Percentiles rank a stretch among this genome's conserved stretches.
phyloP scores from a whole-genome alignment of 2,888 invertebrate genomes.

The Spodoptera exigua region DNA sequence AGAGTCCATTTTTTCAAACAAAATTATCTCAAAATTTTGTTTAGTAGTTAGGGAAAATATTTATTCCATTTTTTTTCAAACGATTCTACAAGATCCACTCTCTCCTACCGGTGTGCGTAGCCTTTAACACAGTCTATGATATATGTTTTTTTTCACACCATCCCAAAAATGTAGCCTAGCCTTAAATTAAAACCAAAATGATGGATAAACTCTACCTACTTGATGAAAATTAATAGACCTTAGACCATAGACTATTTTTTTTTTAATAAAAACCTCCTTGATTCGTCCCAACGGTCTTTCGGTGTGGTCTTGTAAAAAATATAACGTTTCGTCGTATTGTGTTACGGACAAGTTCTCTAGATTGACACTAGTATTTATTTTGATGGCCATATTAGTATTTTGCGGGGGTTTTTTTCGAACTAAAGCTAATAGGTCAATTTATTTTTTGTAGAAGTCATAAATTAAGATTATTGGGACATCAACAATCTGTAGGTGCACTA shows the following conservation, averaged over 20 bases:
- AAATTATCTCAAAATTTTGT: too few relatives aligned
- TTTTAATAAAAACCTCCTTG: conserved; percentile 18
- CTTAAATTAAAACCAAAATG: conserved; percentile 50
- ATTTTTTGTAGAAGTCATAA: too few relatives aligned
- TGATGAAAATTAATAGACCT: conserved; percentile 55
- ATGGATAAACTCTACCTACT: conserved; percentile 33
- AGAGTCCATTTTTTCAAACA: too few relatives aligned
- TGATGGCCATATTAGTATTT: conserved; percentile 33
- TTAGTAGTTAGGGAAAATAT: too few relatives aligned
- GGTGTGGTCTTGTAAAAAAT: conserved; percentile 38
- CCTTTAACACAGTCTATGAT: conserved; percentile 70
- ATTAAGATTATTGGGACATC: too few relatives aligned
- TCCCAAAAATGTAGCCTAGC: conserved; percentile 23
- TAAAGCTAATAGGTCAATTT: conserved; percentile 6
- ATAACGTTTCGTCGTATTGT: conserved; percentile 21
- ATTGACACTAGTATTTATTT: conserved; percentile 37
- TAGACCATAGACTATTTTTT: conserved; percentile 14
- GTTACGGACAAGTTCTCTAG: conserved; percentile 26
- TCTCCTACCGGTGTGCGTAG: conserved; percentile 60
- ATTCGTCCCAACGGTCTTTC: conserved; percentile 14
- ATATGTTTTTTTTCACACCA: conserved; percentile 61
- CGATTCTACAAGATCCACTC: conserved; percentile 32
- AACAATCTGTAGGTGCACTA: too few relatives aligned
- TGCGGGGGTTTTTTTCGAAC: neutral
- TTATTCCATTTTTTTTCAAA: too few relatives aligned